phyloP scores from a whole-genome alignment of 2,888 invertebrate genomes.

The Keiferia lycopersicella region DNA sequence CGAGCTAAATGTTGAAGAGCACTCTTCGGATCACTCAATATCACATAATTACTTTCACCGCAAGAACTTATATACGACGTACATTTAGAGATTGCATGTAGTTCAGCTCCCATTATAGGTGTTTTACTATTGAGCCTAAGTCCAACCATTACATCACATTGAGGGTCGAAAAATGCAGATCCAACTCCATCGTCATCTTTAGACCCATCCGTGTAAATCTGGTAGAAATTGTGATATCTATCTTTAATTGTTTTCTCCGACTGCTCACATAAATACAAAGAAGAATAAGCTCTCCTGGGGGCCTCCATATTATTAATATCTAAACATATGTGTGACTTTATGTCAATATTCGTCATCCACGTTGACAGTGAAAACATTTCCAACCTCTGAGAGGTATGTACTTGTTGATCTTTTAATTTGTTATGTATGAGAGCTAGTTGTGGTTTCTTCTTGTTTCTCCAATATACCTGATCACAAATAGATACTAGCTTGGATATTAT shows the following conservation, averaged over 20 bases:
- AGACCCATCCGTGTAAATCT: slow-evolving; percentile 15
- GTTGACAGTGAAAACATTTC: slow-evolving; percentile 1
- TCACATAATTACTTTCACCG: neutral
- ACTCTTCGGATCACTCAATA: slow-evolving; percentile 5
- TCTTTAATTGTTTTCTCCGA: neutral
- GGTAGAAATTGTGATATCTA: neutral
- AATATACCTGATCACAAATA: neutral
- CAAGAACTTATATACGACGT: slow-evolving; percentile 9
- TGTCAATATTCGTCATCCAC: slow-evolving; percentile 18
- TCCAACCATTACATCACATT: neutral
- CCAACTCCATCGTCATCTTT: slow-evolving; percentile 4
- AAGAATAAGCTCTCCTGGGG: neutral
- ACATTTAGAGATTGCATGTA: slow-evolving; percentile 12
- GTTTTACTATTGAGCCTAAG: slow-evolving; percentile 6
- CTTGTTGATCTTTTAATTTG: neutral
- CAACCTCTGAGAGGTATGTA: neutral
- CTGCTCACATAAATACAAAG: neutral
- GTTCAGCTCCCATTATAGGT: slow-evolving; percentile 10
- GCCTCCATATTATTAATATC: neutral
- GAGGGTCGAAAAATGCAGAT: slow-evolving; percentile 15
- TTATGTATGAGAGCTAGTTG: neutral
- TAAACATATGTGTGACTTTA: neutral
- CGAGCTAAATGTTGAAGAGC: slow-evolving; percentile 23
- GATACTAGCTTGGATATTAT: neutral
- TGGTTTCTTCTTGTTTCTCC: slow-evolving; percentile 2